These are phyloP conservation scores for Chrosomus eos DNA, from an alignment of 2,797 vertebrate genomes.

Conservation along the genomic window DNA sequence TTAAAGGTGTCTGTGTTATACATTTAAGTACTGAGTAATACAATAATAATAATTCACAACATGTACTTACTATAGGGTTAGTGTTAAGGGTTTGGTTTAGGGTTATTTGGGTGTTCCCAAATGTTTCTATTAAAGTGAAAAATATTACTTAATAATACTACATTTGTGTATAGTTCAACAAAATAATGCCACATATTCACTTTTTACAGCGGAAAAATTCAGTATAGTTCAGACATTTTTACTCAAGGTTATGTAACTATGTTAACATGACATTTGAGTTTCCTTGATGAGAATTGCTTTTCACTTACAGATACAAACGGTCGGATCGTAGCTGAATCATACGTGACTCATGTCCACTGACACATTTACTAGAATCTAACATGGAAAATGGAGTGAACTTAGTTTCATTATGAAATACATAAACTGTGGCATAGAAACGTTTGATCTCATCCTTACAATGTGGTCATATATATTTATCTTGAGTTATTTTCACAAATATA, in stretches of 20 bases:
- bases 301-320: neutral
- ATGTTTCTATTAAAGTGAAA: neutral
- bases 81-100: too few species aligned
- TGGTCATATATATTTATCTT: neutral
- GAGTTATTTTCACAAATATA: neutral
- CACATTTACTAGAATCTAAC: constrained; percentile 32
- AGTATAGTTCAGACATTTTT: neutral
- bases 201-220: neutral
- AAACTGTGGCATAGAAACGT: neutral
- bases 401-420: constrained; percentile 27
- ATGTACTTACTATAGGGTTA: too few species aligned
- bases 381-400: constrained; percentile 13
- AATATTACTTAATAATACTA: neutral
- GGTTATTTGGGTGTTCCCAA: neutral
- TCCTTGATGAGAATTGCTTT: constrained; percentile 2
- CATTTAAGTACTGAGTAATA: too few species aligned
- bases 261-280: constrained; percentile 7
- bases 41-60: too few species aligned
- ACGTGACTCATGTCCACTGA: constrained; percentile 25
- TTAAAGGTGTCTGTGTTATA: too few species aligned
- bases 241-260: neutral
- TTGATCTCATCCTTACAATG: neutral
- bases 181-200: neutral
- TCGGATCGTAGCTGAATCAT: constrained; percentile 10
- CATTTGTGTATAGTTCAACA: neutral